A percentile compares a stretch with the other conserved stretches of the same genome.
phyloP scores from a whole-genome alignment of 2,888 invertebrate genomes.

The Gari tellinella region DNA sequence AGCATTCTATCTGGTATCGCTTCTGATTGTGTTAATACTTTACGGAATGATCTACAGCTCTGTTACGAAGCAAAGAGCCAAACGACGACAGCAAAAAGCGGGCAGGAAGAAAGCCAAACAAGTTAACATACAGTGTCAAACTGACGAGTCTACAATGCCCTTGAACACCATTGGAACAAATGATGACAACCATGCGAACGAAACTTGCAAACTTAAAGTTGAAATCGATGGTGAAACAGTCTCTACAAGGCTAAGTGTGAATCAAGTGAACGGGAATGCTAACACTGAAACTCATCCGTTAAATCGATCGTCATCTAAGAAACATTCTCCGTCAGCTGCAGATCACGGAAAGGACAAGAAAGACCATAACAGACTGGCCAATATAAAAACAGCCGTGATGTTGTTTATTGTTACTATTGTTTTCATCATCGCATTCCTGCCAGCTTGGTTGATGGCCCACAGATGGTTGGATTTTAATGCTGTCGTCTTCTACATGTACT shows the following conservation, averaged over 20 bases:
- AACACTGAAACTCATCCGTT: conserved; percentile 38
- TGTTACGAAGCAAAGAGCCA: conserved; percentile 62
- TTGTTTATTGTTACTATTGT: conserved; percentile 83
- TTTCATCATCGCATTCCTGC: conserved; percentile 81
- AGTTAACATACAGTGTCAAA: conserved; percentile 58
- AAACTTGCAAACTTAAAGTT: conserved; percentile 24
- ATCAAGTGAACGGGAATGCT: conserved; percentile 59
- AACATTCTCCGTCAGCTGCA: neutral
- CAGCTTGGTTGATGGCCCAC: conserved; percentile 80
- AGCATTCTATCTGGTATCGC: conserved; percentile 78
- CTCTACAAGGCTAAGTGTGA: conserved; percentile 51
- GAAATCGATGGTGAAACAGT: conserved; percentile 49
- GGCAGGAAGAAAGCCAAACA: conserved; percentile 26
- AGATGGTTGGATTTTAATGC: conserved; percentile 65
- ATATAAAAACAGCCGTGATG: conserved; percentile 83
- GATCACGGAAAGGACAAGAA: conserved; percentile 47
- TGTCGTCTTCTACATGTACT: conserved; percentile 82
- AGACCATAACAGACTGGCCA: conserved; percentile 69
- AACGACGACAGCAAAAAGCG: conserved; percentile 57
- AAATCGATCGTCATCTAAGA: conserved; percentile 30
- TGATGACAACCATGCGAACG: neutral
- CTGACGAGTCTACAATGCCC: conserved; percentile 47
- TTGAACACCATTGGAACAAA: conserved; percentile 19
- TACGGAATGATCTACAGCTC: conserved; percentile 79
- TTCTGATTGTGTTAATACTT: conserved; percentile 81